Conservation (phyloP, 2,888 invertebrate species). For the Urechis unicinctus region DNA sequence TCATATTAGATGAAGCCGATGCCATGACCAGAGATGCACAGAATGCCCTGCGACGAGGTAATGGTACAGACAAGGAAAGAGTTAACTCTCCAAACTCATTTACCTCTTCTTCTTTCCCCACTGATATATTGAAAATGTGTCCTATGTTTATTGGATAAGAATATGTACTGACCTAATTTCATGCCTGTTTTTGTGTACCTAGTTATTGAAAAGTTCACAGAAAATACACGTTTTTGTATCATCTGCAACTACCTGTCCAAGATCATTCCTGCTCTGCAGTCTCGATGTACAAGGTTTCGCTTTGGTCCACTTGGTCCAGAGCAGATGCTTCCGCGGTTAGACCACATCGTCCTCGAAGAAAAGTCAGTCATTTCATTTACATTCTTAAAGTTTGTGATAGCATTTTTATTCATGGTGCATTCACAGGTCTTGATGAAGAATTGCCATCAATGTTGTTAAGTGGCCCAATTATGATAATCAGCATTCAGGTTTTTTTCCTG, state of each 20-base stretch:
- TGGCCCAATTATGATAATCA: too few species aligned
- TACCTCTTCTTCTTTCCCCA: not conserved
- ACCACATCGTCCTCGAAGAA: conserved; percentile 76
- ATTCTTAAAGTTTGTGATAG: too few species aligned
- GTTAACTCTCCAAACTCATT: not conserved
- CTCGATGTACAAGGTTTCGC: conserved; percentile 91
- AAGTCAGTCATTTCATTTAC: conserved; percentile 57
- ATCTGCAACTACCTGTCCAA: conserved; percentile 98
- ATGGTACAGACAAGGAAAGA: too few species aligned
- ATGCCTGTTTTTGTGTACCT: too few species aligned
- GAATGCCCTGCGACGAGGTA: conserved; percentile 64
- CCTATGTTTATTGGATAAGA: too few species aligned
- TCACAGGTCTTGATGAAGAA: too few species aligned
- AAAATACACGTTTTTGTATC: conserved; percentile 95
- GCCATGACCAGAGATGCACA: conserved; percentile 99
- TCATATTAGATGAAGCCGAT: conserved; percentile 97
- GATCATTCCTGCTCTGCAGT: conserved; percentile 97
- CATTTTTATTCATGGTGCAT: too few species aligned
- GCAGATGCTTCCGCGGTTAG: conserved; percentile 83
- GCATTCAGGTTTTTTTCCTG: too few species aligned
- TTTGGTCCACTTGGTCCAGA: conserved; percentile 81
- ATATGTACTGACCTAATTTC: too few species aligned
- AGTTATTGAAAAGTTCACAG: conserved; percentile 99
- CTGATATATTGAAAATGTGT: too few species aligned
- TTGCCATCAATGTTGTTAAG: too few species aligned